These are phyloP conservation scores for Leptogaster cylindrica DNA, from an alignment of 2,888 invertebrate species.

Conservation along the genomic window DNA sequence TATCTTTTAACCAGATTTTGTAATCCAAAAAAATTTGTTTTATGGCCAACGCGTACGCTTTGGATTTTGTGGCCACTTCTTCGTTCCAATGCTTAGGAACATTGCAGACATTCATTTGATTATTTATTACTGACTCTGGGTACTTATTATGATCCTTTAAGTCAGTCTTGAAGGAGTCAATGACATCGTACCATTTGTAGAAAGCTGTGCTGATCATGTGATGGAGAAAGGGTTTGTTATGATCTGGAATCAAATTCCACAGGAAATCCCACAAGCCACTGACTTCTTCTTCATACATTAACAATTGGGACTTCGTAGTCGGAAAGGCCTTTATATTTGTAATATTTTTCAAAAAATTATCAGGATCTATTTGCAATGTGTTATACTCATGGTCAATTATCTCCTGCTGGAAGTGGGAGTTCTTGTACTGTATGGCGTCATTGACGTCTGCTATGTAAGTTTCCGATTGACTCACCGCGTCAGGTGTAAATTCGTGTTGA, in stretches of 20 bases:
- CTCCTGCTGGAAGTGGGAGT: background rate
- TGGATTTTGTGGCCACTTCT: background rate
- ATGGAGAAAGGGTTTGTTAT: slow-evolving; percentile 12
- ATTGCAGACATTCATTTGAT: background rate
- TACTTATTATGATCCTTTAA: background rate
- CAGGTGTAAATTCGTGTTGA: background rate
- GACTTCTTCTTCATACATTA: no score
- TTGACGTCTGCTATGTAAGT: background rate
- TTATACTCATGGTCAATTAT: background rate
- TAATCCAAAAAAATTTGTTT: background rate
- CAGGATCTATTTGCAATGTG: background rate
- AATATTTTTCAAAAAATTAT: slow-evolving; percentile 5
- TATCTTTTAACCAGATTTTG: background rate
- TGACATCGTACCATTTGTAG: slow-evolving; percentile 3
- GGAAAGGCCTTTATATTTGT: background rate
- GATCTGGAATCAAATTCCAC: background rate
- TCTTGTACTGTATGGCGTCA: background rate
- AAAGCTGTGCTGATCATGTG: slow-evolving; percentile 14
- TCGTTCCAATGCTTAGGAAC: background rate
- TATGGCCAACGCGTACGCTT: background rate
- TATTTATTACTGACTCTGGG: background rate
- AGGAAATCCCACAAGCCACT: background rate
- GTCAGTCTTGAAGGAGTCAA: background rate
- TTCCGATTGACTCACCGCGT: background rate
- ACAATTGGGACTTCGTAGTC: background rate